Evolutionary conservation across 2,797 vertebrate genomes (phyloP).

Genomic region (Alfaro cultratus): DNA sequence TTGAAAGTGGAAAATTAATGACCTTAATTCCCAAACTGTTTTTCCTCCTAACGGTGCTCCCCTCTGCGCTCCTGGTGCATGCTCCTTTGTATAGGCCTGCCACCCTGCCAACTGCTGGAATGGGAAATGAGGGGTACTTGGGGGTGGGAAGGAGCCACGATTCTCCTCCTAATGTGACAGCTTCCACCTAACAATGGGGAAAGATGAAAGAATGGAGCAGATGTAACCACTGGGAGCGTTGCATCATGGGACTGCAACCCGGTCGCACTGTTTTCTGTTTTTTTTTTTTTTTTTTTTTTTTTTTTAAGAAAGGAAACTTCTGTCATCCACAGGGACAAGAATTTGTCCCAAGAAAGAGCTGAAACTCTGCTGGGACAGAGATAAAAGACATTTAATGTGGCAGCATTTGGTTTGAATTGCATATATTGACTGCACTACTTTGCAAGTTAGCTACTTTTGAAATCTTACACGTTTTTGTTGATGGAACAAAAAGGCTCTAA

Average conservation of each 20-base stretch:
- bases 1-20: slow-evolving; percentile 99
- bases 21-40: slow-evolving; percentile 99
- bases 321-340: slow-evolving; percentile 80
- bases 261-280: slow-evolving; percentile 72
- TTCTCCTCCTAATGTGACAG: slow-evolving; percentile 98
- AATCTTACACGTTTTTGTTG: slow-evolving; percentile 58
- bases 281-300: not conserved
- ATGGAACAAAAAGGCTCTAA: slow-evolving; percentile 29
- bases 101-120: slow-evolving; percentile 95
- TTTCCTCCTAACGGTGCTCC: slow-evolving; percentile 94
- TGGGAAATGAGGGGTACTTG: slow-evolving; percentile 88
- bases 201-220: slow-evolving; percentile 98
- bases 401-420: slow-evolving; percentile 69
- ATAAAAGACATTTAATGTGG: slow-evolving; percentile 79
- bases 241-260: slow-evolving; percentile 95
- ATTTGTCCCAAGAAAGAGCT: slow-evolving; percentile 82
- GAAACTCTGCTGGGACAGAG: slow-evolving; percentile 69
- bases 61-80: slow-evolving; percentile 90
- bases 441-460: slow-evolving; percentile 49
- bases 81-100: slow-evolving; percentile 92
- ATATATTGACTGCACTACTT: slow-evolving; percentile 67
- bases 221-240: slow-evolving; percentile 96
- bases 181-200: slow-evolving; percentile 95
- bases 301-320: slow-evolving; percentile 63
- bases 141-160: slow-evolving; percentile 90